phyloP scores from a whole-genome alignment of 2,113 vertebrate genomes.

The Brachyhypopomus gauderio region DNA sequence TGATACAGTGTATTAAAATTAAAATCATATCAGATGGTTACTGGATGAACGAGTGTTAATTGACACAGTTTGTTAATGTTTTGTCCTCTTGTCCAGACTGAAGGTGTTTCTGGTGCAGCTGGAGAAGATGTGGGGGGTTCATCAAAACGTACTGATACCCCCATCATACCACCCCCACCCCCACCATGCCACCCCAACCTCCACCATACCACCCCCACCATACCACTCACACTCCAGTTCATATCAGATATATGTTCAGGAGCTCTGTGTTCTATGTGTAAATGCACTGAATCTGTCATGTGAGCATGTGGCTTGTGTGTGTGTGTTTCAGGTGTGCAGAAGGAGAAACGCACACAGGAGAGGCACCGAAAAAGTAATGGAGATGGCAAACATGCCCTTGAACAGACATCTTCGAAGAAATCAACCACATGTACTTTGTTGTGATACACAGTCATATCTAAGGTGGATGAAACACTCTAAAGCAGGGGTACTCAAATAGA shows the following conservation, averaged over 20 bases:
- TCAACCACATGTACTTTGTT: slow-evolving; percentile 68
- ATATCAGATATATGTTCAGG: not conserved
- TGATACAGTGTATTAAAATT: not conserved
- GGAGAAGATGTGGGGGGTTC: slow-evolving; percentile 46
- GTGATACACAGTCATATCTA: slow-evolving; percentile 42
- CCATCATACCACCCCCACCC: too few relatives aligned
- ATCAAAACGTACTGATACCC: slow-evolving; percentile 27
- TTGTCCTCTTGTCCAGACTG: slow-evolving; percentile 1
- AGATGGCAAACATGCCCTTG: not conserved
- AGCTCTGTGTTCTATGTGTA: not conserved
- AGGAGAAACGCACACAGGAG: not conserved
- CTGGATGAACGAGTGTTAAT: not conserved
- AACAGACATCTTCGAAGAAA: slow-evolving; percentile 51
- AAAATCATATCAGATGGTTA: not conserved
- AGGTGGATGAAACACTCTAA: too few relatives aligned
- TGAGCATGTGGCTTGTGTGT: not conserved
- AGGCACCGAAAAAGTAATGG: not conserved
- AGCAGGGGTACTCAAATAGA: too few relatives aligned
- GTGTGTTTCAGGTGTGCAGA: slow-evolving; percentile 52
- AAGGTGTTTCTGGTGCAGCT: slow-evolving; percentile 17
- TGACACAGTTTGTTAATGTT: slow-evolving; percentile 31
- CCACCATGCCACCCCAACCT: too few relatives aligned
- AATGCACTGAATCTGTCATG: not conserved
- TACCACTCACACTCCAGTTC: too few relatives aligned
- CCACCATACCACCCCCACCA: not conserved